Base-by-base conservation (phyloP, 2,888 invertebrate species). In the Drosophila yooni region DNA sequence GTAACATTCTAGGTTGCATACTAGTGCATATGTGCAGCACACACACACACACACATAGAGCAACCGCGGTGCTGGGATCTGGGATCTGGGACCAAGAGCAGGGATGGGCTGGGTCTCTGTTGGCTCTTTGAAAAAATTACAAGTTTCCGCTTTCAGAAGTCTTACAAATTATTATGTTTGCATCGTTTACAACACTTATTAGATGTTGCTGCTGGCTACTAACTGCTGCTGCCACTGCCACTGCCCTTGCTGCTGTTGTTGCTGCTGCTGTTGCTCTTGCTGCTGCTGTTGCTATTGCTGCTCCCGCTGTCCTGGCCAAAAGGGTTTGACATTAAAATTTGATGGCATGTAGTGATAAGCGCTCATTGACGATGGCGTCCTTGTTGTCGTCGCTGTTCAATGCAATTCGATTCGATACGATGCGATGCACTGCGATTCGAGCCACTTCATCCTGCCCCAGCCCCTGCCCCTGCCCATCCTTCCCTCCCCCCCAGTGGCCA, bases 91-190 rank as follows among this genome's bases (percentile, higher is more conserved):
- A 40, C 0, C 15, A 48, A 38, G 33, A 43, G 29, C 34, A 25
- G 43, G 31, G 21, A 36, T 29, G 18, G 48, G 38, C 25, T 50
- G 53, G 48, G 71, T 74, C 70, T 74, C 71, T 70, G 68, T 74
- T 78, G 74, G 82, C 78, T 75, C 86, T 82, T 79, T 76, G 88
- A 76, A 72, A 88, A 88, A 89, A 89, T 84, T 88, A 90, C 91
- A 91, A 82, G 91, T 86, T 83, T 91, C 89, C 86, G 90, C 90
- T 91, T 91, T 90, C 90, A 91, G 78, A 89, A 89, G 82, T 88
- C 86, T 79, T 85, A 88, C 79, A 88, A 90, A 89, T 85, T 89
- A 83, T 88, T 90, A 89, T 88, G 87, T 88, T 88, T 87, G 82
- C 88, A 85, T 88, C 87, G 87, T 88, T 87, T 88, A 83, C 87